Evolutionary conservation across 2,113 vertebrate species (phyloP), one percentile per base, ranked within the genome.

Genomic region (Diglossa brunneiventris): DNA sequence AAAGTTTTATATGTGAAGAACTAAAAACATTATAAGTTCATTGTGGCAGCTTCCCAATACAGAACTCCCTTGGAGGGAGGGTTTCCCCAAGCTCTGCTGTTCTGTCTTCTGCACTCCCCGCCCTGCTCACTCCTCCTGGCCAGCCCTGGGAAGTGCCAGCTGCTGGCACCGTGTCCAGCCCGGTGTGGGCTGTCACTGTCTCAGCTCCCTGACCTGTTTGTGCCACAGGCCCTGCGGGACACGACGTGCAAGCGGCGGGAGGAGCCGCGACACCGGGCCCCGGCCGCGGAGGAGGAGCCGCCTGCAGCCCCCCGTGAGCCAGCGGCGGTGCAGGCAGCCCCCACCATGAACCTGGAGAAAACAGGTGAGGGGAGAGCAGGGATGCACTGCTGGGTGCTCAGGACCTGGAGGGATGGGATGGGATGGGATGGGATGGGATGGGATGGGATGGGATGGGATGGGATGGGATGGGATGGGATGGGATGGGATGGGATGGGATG

Each of bases 141-240:
- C 80, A n/a, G 49, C 67, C 37, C 2, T 0, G 20, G 5, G 78
- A 33, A 12, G 50, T 8, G 35, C 39, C 3, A 1, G 22, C 70
- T 53, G 66, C 61, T 11, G 18, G 55, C 63, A 13, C 56, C 0
- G 9, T 9, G 62, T 68, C 84, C 53, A 13, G 52, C 44, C 0
- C 1, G 0, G 13, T 7, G 61, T n/a, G 61, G 46, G 18, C 1
- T 0, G 27, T 41, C 1, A 1, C 47, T 59, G 10, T 31, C 53
- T 46, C 83, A 7, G 42, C 39, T 70, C 42, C 53, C 49, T 2
- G 2, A 22, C 55, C 44, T 15, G 63, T 95, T 96, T 95, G 94
- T 85, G 96, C 87, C 31, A 30, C 35, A 99, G 98, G 98, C 97
- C 13, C 97, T 98, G 63, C 98, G 95, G 96, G 98, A 98, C 90